phyloP scores from a whole-genome alignment of 2,113 vertebrate genomes.

The Ardeotis arabs region DNA sequence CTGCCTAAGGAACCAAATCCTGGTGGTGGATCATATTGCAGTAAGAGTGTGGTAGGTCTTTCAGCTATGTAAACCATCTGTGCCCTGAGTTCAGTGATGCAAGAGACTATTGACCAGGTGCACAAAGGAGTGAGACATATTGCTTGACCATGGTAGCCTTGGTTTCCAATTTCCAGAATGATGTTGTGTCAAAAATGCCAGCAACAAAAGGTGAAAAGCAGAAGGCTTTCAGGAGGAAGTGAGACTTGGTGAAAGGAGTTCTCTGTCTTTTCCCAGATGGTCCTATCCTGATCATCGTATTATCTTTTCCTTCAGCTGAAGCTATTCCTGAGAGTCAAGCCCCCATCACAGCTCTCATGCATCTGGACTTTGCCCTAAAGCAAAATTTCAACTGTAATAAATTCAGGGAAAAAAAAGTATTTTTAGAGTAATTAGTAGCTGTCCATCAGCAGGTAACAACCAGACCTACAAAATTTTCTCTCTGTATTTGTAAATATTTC shows the following conservation, averaged over 20 bases:
- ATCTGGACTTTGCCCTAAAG: not conserved
- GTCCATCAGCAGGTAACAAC: not conserved
- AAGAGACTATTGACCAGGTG: conserved; percentile 35
- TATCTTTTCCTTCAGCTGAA: not conserved
- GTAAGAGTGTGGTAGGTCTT: conserved; percentile 24
- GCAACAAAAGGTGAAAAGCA: not conserved
- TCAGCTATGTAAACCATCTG: conserved; percentile 43
- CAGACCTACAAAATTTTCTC: not conserved
- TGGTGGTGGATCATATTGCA: conserved; percentile 15
- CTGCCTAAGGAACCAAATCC: conserved; percentile 26
- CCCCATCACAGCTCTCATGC: not conserved
- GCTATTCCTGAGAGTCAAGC: not conserved
- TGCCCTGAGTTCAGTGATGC: not conserved
- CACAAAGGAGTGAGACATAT: conserved; percentile 22
- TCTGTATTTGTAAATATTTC: not conserved
- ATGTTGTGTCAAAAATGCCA: conserved; percentile 12
- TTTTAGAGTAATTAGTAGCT: not conserved
- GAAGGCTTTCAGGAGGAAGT: not conserved
- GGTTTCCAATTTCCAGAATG: conserved; percentile 37
- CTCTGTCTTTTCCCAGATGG: not conserved
- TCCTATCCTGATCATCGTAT: not conserved
- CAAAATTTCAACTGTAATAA: not conserved
- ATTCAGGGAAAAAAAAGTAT: not conserved
- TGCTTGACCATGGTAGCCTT: not conserved
- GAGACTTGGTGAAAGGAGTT: conserved; percentile 2